Evolutionary conservation across 2,888 invertebrate species (phyloP), one percentile per base, ranked within the genome.

Genomic region (Acronicta psi): DNA sequence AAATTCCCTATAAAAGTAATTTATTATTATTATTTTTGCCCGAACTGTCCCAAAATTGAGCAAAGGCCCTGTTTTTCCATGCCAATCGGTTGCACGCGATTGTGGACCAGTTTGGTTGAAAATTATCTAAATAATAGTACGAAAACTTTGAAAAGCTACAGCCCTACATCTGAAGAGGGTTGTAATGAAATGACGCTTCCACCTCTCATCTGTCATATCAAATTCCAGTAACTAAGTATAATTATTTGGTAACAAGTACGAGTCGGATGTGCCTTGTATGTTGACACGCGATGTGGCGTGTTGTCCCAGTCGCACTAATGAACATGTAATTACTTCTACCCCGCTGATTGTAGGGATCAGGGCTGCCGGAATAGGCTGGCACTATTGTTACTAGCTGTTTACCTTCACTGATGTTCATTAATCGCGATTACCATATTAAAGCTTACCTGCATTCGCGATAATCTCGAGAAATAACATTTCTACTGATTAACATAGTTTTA

Each of bases 251-350:
- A 82, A 81, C 84, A 82, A 81, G 80, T 82, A 76, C 73, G 65
- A 77, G 76, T 73, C 75, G 77, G 79, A 77, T 80, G 78, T 77
- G 69, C 44, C 75, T 70, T 60, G 75, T 73, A 69, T 69, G 69
- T 66, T 77, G 85, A 82, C 91, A 92, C 90, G 91, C 91, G 83
- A 91, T 81, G 83, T 91, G 74, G 87, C 92, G 90, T 91, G 91
- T 77, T 83, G 80, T 79, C 81, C 77, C 77, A 76, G 82, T 81
- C 83, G 79, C 86, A 82, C 82, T 90, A 91, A 91, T 91, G 89
- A 90, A 89, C 87, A 87, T 85, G 88, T 92, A 90, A 91, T 91
- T 91, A 90, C 87, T 85, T 84, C 83, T 84, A 80, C 74, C 79
- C 74, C 77, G 74, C 64, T 83, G 84, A 86, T 88, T 87, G 82